Evolutionary conservation across 2,797 vertebrate species (phyloP).

Genomic region (Rhodeus uyekii): DNA sequence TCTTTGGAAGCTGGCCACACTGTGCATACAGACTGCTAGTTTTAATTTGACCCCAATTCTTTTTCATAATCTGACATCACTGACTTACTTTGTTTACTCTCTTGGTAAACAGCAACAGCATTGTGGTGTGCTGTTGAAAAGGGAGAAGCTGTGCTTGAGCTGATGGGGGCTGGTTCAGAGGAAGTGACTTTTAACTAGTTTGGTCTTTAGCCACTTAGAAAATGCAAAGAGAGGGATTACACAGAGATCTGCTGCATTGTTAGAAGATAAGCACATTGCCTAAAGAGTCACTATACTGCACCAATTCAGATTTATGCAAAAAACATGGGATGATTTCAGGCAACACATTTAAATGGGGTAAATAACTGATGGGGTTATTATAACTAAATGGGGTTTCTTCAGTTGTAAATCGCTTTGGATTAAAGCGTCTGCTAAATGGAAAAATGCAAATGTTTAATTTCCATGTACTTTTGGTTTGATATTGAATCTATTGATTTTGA

Average conservation of each 20-base stretch:
- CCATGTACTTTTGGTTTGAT: background rate
- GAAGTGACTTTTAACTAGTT: constrained; percentile 80
- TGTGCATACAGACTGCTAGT: constrained; percentile 81
- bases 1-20: constrained; percentile 82
- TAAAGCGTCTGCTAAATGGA: too few species aligned
- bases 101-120: constrained; percentile 81
- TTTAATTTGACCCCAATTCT: constrained; percentile 84
- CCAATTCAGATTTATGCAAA: background rate
- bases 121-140: constrained; percentile 76
- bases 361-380: too few species aligned
- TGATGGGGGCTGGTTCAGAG: constrained; percentile 53
- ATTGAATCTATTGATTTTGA: background rate
- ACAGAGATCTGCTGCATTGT: constrained; percentile 53
- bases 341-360: background rate
- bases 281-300: background rate
- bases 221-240: constrained; percentile 72
- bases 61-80: constrained; percentile 84
- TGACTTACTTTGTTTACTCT: constrained; percentile 82
- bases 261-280: background rate
- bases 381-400: too few species aligned
- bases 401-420: too few species aligned
- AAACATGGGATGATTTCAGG: background rate
- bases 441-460: too few species aligned
- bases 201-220: constrained; percentile 79
- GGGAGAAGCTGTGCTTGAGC: constrained; percentile 54